Conservation (phyloP, 2,888 invertebrate genomes). For the Metallyticus violacea region DNA sequence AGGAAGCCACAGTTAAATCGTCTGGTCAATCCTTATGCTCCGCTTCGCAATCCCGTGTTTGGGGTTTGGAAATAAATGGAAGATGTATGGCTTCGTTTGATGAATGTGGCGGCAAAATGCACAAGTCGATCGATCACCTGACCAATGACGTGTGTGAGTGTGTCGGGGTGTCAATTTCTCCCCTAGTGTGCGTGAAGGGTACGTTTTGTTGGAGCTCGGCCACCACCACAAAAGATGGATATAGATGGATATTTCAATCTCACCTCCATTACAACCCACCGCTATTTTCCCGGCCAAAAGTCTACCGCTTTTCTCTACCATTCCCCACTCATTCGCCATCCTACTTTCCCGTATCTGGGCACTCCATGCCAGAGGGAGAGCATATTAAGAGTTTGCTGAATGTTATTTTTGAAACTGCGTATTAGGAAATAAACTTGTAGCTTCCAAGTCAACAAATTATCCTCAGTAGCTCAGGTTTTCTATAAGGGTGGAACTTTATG, state of each 20-base stretch:
- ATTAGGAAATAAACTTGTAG: too few relatives aligned
- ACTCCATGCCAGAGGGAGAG: not conserved
- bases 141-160: slow-evolving; percentile 40
- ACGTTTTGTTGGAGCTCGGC: not conserved
- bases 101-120: slow-evolving; percentile 40
- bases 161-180: slow-evolving; percentile 13
- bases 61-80: slow-evolving; percentile 1
- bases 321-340: too few relatives aligned
- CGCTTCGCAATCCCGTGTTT: not conserved
- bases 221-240: not conserved
- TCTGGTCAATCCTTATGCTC: not conserved
- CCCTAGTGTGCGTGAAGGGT: not conserved
- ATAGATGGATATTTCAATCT: not conserved
- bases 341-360: not conserved
- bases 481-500: too few relatives aligned
- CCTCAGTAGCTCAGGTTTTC: too few relatives aligned
- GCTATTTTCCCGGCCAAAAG: not conserved
- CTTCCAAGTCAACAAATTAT: too few relatives aligned
- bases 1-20: not conserved
- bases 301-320: not conserved
- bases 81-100: slow-evolving; percentile 12
- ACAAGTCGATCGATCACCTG: slow-evolving; percentile 40
- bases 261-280: not conserved
- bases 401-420: too few relatives aligned
- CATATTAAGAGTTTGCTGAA: not conserved